A percentile compares a stretch with the other conserved stretches of the same genome.
Conservation (phyloP, 2,113 vertebrate genomes). For the Lichenostomus cassidix region DNA sequence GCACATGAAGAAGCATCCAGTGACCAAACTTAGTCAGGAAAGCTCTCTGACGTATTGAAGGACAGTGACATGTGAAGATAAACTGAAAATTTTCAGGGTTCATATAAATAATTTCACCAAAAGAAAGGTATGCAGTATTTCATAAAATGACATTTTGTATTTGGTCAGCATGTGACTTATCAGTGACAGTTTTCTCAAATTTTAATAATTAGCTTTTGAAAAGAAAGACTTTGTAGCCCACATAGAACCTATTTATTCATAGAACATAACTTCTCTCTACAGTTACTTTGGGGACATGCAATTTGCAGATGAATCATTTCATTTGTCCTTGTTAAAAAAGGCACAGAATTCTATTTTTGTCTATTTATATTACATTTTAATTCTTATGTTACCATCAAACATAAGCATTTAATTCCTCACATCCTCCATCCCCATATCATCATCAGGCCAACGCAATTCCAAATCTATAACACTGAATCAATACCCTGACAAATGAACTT, state of each 20-base stretch:
- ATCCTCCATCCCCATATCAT: constrained; percentile 11
- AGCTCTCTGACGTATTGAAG: not conserved
- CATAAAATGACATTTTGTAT: not conserved
- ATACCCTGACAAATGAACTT: constrained; percentile 7
- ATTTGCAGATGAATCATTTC: constrained; percentile 72
- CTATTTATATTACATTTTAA: constrained; percentile 57
- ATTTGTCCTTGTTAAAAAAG: constrained; percentile 70
- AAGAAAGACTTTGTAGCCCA: constrained; percentile 10
- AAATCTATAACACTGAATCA: not conserved
- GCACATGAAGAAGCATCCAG: not conserved
- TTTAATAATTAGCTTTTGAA: not conserved
- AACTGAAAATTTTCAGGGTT: not conserved
- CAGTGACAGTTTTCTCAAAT: not conserved
- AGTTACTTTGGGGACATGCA: constrained; percentile 30
- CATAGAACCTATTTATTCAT: constrained; percentile 50
- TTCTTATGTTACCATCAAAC: constrained; percentile 47
- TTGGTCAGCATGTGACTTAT: not conserved
- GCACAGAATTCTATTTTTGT: constrained; percentile 62
- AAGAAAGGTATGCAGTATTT: not conserved
- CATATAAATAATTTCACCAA: not conserved
- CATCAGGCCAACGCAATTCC: constrained; percentile 26
- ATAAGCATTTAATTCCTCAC: constrained; percentile 64
- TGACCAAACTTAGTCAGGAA: not conserved
- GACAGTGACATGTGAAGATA: not conserved
- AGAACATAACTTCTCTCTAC: constrained; percentile 36